A percentile compares a stretch with the other conserved stretches of the same genome.
Conservation (phyloP, 2,113 vertebrate genomes). For the Prionailurus viverrinus region DNA sequence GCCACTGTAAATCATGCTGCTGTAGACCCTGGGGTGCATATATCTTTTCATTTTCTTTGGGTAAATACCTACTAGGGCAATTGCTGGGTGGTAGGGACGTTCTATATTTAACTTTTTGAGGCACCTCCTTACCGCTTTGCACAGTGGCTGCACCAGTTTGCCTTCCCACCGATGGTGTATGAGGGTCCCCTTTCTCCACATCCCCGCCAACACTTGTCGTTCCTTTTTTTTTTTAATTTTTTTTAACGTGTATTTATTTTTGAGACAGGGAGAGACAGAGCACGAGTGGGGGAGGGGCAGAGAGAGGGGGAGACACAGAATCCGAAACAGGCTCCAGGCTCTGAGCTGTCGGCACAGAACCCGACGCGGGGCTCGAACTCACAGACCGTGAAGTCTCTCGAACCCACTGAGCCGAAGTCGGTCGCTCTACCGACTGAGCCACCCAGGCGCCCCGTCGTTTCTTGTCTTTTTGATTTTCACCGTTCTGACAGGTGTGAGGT, state of each 20-base stretch:
- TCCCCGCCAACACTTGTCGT: neutral
- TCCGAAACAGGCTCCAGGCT: no score
- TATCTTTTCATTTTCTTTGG: neutral
- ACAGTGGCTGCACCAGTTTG: neutral
- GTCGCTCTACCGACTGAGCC: no score
- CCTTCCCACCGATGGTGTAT: neutral
- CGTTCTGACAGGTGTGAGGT: neutral
- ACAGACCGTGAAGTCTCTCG: no score
- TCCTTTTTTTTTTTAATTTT: neutral
- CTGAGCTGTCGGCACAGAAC: no score
- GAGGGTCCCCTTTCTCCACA: neutral
- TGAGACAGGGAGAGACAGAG: no score
- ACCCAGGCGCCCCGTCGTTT: neutral
- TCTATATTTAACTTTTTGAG: neutral
- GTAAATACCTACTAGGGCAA: neutral
- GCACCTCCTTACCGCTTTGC: neutral
- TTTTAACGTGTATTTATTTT: no score
- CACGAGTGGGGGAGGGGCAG: no score
- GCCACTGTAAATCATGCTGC: neutral
- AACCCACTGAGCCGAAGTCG: no score
- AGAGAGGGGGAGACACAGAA: no score
- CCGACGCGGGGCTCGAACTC: accelerated
- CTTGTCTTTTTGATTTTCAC: neutral
- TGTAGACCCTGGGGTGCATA: neutral
- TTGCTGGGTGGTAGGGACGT: neutral